phyloP scores from a whole-genome alignment of 2,888 invertebrate species.

The Apamea epomidion region DNA sequence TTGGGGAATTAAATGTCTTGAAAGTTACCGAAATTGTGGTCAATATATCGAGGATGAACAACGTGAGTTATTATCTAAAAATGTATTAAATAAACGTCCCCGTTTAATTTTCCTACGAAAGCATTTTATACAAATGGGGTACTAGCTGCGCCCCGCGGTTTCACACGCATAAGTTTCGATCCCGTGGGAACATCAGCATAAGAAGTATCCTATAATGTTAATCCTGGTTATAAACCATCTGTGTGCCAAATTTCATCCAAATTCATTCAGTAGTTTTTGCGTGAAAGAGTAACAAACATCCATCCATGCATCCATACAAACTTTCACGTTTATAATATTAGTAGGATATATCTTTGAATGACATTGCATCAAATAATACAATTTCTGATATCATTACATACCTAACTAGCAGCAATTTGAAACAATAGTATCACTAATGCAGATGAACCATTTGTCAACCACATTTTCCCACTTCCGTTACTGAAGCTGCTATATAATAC shows the following conservation, averaged over 20 bases:
- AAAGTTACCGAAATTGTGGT: conserved; percentile 2
- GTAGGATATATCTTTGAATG: not conserved
- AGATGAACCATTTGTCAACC: conserved; percentile 26
- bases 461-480: conserved; percentile 35
- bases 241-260: no score
- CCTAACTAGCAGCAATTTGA: conserved; percentile 7
- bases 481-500: not conserved
- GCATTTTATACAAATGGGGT: not conserved
- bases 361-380: not conserved
- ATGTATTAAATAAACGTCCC: not conserved
- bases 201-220: no score
- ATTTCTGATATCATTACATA: conserved; percentile 1
- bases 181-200: no score
- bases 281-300: no score
- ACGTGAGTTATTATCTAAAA: not conserved
- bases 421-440: not conserved
- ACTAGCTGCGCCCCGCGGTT: no score
- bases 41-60: not conserved
- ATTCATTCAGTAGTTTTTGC: no score
- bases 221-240: no score
- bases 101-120: not conserved
- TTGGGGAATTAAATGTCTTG: not conserved
- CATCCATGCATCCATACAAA: no score
- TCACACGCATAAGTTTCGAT: no score
- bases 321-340: no score